A percentile compares a stretch with the other conserved stretches of the same genome.
Evolutionary conservation across 1,140 invertebrate species (phyloP).

Genomic region (Euwallacea similis): DNA sequence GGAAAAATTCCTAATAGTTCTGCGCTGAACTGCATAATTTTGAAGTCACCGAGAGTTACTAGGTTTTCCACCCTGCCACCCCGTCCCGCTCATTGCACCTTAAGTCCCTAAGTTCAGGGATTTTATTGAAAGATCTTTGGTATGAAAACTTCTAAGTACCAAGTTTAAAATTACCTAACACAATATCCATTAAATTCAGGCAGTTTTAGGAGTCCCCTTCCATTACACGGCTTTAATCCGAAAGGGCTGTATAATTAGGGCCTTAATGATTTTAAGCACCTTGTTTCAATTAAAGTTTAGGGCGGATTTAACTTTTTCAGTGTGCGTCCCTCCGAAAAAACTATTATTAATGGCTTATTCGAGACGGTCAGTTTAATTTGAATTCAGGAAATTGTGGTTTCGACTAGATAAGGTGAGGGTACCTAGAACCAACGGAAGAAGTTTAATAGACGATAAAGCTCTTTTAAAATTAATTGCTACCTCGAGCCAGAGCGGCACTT

Average conservation of each 20-base stretch:
- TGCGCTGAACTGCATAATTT: too few relatives aligned
- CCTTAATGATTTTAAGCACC: constrained; percentile 34
- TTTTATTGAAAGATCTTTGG: too few relatives aligned
- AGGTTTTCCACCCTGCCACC: too few relatives aligned
- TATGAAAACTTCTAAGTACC: too few relatives aligned
- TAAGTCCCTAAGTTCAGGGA: too few relatives aligned
- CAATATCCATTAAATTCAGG: constrained; percentile 30
- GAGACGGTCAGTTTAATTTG: neutral
- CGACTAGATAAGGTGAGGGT: neutral
- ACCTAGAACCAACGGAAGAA: constrained; percentile 4
- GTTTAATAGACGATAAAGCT: constrained; percentile 11
- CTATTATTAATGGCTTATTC: constrained; percentile 9
- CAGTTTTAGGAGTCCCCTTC: constrained; percentile 25
- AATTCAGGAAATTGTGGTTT: neutral
- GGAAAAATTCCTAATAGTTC: too few relatives aligned
- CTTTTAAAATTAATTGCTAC: constrained; percentile 19
- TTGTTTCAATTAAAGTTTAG: constrained; percentile 32
- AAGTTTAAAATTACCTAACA: constrained; percentile 32
- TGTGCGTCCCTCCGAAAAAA: neutral
- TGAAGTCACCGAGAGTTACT: too few relatives aligned
- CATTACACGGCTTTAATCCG: constrained; percentile 32
- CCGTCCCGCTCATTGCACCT: too few relatives aligned
- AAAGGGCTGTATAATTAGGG: constrained; percentile 29
- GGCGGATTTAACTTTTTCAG: constrained; percentile 15
- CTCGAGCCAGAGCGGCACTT: constrained; percentile 1